Base-by-base conservation (phyloP, 2,797 vertebrate genomes). In the Semaprochilodus insignis region DNA sequence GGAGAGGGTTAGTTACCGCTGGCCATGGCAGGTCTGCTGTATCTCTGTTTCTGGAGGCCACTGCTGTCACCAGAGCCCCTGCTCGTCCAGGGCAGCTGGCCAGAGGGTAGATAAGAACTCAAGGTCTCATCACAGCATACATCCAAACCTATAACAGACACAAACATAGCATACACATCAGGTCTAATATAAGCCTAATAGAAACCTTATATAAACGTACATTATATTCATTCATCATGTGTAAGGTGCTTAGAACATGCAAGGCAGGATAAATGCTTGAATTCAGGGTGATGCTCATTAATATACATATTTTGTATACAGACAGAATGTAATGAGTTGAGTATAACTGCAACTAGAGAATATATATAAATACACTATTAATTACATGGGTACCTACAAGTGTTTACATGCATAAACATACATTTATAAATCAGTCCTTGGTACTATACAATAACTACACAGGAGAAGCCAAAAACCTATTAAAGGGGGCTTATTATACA, bases 21-120 rank as follows among this genome's bases (percentile, higher is more conserved):
- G 92, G 96, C 95, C 97, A 98, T 99, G 86, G 93, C 92, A 87
- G 88, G 79, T 90, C 90, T 91, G 90, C 88, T 83, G 81, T 85
- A 81, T 85, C 90, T 85, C 87, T 91, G 91, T 88, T 88, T 89
- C 83, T 85, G 62, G 85, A 54, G 88, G 85, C 89, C 85, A 84
- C 91, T 84, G 89, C 92, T 94, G 89, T 94, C 93, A 93, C 93
- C 86, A 91, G 93, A 92, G 85, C 91, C 88, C 57, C 88, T 85
- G 90, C 92, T 92, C 89, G 89, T 91, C 88, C 91, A 78, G 92
- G 92, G 83, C 90, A 88, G 85, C 65, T 74, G 91, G 85, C 91
- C 93, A 90, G 77, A 76, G 25, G 60, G 73, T 66, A 40, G 67
- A 74, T 17, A 23, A 57, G 90, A 87, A 87, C 51, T 87, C 81